Conservation (phyloP, 2,888 invertebrate genomes). For the Nomada ruficornis region DNA sequence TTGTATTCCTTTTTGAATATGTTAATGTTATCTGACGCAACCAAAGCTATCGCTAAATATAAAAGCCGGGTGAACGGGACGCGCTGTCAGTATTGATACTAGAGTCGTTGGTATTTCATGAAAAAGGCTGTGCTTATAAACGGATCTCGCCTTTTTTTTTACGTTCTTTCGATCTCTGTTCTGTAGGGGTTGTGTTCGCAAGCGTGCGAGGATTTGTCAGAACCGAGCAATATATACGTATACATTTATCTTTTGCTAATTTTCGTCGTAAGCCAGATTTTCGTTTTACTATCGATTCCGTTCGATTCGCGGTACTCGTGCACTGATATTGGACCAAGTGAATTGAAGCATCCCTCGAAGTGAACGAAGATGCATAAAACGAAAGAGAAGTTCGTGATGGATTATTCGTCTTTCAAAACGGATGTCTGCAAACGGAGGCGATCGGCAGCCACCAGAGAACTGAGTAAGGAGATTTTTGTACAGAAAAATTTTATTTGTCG, state of each 20-base stretch:
- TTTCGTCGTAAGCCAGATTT: background rate
- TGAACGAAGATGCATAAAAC: slow-evolving; percentile 49
- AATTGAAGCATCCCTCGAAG: background rate
- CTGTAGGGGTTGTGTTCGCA: background rate
- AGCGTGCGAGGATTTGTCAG: background rate
- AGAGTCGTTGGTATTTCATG: slow-evolving; percentile 44
- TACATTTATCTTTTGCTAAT: background rate
- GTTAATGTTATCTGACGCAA: slow-evolving; percentile 78
- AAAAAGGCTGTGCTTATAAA: slow-evolving; percentile 28
- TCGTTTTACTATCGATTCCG: background rate
- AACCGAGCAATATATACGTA: background rate
- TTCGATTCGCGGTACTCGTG: background rate
- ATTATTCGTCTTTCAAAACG: slow-evolving; percentile 85
- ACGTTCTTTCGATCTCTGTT: too few species aligned
- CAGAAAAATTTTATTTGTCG: background rate
- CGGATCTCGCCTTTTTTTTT: background rate
- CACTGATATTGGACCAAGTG: too few species aligned
- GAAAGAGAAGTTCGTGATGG: slow-evolving; percentile 77
- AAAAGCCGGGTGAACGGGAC: slow-evolving; percentile 75
- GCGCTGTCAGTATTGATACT: slow-evolving; percentile 72
- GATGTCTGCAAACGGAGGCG: slow-evolving; percentile 84
- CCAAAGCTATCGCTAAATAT: slow-evolving; percentile 78
- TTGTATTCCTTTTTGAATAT: slow-evolving; percentile 48
- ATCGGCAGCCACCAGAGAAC: slow-evolving; percentile 85
- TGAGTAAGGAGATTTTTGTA: slow-evolving; percentile 83